Evolutionary conservation across 2,797 vertebrate genomes (phyloP).

Genomic region (Intellagama lesueurii): DNA sequence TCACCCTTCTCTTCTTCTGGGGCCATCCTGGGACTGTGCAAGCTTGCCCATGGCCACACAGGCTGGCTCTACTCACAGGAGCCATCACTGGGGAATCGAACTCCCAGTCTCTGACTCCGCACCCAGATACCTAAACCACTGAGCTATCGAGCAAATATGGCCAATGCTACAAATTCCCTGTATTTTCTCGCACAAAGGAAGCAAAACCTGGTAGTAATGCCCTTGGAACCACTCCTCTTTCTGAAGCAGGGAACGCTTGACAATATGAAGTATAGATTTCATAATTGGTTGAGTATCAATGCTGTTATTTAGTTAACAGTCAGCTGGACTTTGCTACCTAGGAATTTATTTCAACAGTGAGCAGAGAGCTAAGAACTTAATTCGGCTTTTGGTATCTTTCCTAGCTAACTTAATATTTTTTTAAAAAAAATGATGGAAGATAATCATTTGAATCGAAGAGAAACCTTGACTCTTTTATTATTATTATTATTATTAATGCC

Average conservation of each 20-base stretch:
- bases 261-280: constrained; percentile 49
- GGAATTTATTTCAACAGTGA: constrained; percentile 68
- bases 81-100: too few relatives aligned
- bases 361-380: constrained; percentile 61
- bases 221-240: constrained; percentile 1
- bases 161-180: neutral
- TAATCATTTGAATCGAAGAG: constrained; percentile 73
- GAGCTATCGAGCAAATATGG: neutral
- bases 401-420: constrained; percentile 37
- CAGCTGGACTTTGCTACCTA: constrained; percentile 53
- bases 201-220: neutral
- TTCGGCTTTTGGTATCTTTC: constrained; percentile 45
- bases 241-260: neutral
- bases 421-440: constrained; percentile 58
- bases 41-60: too few relatives aligned
- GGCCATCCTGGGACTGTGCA: too few relatives aligned
- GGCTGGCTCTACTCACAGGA: too few relatives aligned
- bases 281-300: constrained; percentile 57
- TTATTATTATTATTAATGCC: constrained; percentile 51
- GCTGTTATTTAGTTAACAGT: constrained; percentile 65
- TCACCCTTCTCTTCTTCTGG: too few relatives aligned
- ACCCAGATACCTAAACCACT: too few relatives aligned
- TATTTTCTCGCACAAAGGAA: neutral
- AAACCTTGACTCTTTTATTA: constrained; percentile 68
- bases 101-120: too few relatives aligned